Evolutionary conservation across 2,888 invertebrate species (phyloP).

Genomic region (Schrankia costaestrigalis): DNA sequence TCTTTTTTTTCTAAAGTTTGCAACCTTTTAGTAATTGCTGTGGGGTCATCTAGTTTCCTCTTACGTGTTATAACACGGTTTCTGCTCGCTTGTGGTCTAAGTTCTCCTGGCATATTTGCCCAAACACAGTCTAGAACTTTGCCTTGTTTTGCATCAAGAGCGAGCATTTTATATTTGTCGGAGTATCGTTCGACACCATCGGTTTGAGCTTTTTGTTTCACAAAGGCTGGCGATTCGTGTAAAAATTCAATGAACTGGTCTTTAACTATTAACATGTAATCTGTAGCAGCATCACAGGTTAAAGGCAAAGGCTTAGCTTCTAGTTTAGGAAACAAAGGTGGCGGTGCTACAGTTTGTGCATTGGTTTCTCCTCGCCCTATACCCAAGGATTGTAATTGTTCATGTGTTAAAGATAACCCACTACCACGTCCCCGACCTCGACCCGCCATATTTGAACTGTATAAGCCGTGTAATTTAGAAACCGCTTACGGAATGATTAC

Average conservation of each 20-base stretch:
- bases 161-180: constrained; percentile 77
- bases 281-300: constrained; percentile 79
- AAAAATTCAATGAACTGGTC: constrained; percentile 87
- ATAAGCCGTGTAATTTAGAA: no score
- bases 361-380: constrained; percentile 78
- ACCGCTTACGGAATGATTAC: no score
- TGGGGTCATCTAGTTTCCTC: constrained; percentile 62
- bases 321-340: constrained; percentile 82
- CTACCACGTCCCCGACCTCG: constrained; percentile 77
- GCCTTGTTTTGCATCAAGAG: constrained; percentile 71
- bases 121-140: constrained; percentile 78
- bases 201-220: constrained; percentile 71
- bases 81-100: constrained; percentile 76
- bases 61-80: constrained; percentile 50
- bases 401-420: constrained; percentile 74
- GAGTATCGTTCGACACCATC: constrained; percentile 80
- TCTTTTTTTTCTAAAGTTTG: constrained; percentile 86
- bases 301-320: constrained; percentile 78
- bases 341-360: constrained; percentile 75
- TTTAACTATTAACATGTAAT: constrained; percentile 86
- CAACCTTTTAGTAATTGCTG: constrained; percentile 71
- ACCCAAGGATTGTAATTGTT: constrained; percentile 81
- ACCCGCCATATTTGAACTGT: no score
- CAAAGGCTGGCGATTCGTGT: constrained; percentile 84
- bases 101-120: constrained; percentile 83